phyloP scores from a whole-genome alignment of 1,140 invertebrate species.

The Drosophila nebulosa region DNA sequence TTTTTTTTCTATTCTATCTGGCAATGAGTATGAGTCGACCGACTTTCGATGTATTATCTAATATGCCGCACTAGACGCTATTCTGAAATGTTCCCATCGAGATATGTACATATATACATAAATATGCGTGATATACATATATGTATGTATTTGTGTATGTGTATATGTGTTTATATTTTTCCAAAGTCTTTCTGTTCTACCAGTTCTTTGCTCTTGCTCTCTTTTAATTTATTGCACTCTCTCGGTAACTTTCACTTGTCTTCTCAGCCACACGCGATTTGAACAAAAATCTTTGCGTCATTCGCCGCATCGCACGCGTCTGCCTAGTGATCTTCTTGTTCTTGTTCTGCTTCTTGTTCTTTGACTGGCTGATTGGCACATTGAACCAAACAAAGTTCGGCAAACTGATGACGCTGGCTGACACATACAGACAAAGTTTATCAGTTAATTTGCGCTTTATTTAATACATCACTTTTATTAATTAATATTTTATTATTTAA shows the following conservation, averaged over 20 bases:
- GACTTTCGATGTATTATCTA: background rate
- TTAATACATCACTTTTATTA: conserved; percentile 39
- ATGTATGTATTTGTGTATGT: background rate
- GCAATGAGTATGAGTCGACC: background rate
- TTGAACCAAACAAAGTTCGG: conserved; percentile 42
- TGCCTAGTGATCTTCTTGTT: conserved; percentile 60
- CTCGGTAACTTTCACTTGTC: conserved; percentile 5
- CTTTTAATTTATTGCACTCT: conserved; percentile 28
- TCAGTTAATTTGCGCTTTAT: conserved; percentile 28
- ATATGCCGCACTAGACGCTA: background rate
- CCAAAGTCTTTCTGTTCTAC: background rate
- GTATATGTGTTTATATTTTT: background rate
- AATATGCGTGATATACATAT: background rate
- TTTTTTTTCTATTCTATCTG: background rate
- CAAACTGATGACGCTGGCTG: conserved; percentile 9
- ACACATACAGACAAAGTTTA: conserved; percentile 22
- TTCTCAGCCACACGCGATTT: conserved; percentile 41
- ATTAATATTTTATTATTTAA: conserved; percentile 14
- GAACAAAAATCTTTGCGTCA: conserved; percentile 57
- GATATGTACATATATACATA: background rate
- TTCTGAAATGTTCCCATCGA: background rate
- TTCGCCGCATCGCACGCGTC: conserved; percentile 54
- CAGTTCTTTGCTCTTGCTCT: conserved; percentile 9
- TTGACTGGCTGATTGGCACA: conserved; percentile 53
- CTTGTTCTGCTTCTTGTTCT: conserved; percentile 10